Conservation (phyloP, 2,888 invertebrate species). For the Neoascia interrupta region DNA sequence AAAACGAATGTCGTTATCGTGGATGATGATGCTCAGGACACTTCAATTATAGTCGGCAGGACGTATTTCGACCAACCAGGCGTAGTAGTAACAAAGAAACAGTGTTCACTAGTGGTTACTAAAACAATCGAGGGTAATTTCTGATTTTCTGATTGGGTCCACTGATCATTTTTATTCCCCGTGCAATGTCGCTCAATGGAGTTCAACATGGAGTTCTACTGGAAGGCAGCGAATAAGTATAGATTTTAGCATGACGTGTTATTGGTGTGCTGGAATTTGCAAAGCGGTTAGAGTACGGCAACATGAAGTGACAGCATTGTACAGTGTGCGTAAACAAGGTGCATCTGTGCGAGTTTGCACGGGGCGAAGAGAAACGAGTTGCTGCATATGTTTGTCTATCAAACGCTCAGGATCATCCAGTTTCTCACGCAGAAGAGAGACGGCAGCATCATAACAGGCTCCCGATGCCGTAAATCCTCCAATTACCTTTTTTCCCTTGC, state of each 20-base stretch:
- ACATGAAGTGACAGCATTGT: no score
- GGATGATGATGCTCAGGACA: constrained; percentile 11
- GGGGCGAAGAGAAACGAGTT: constrained; percentile 6
- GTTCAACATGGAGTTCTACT: no score
- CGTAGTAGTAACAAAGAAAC: not conserved
- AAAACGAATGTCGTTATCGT: constrained; percentile 11
- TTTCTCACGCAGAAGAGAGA: constrained; percentile 3
- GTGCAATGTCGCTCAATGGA: no score
- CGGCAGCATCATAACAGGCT: constrained; percentile 7
- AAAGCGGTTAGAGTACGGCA: no score
- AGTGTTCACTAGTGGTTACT: not conserved
- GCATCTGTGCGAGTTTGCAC: not conserved
- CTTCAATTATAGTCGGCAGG: constrained; percentile 12
- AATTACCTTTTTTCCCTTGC: not conserved
- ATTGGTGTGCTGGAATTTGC: no score
- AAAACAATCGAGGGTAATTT: not conserved
- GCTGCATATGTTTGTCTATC: constrained; percentile 4
- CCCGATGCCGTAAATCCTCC: constrained; percentile 7
- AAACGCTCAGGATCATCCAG: not conserved
- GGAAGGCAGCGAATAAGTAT: no score
- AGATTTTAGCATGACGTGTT: no score
- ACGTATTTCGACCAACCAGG: not conserved
- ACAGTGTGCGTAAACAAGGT: no score
- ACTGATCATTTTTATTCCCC: no score
- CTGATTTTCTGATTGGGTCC: no score